A percentile compares a stretch with the other conserved stretches of the same genome.
These are phyloP conservation scores for Matsumyia berberina DNA, from an alignment of 2,888 invertebrate genomes.

Conservation along the genomic window DNA sequence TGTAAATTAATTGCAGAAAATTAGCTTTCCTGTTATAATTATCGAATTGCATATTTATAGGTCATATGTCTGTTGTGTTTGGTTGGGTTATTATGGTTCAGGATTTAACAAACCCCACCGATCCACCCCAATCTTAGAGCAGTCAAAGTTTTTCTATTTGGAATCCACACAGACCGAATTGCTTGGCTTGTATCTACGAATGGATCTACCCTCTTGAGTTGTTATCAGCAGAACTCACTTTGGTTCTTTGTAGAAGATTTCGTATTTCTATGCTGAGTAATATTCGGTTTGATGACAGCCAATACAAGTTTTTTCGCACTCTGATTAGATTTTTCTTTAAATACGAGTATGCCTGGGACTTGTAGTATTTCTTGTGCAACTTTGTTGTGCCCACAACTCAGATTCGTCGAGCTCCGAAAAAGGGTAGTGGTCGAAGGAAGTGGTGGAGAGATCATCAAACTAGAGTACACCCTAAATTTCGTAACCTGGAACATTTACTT, in stretches of 20 bases:
- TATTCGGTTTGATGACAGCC: slow-evolving; percentile 23
- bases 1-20: slow-evolving; percentile 41
- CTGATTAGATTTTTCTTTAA: no score
- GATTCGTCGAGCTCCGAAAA: no score
- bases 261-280: slow-evolving; percentile 8
- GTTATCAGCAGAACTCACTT: slow-evolving; percentile 43
- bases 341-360: no score
- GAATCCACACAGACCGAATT: slow-evolving; percentile 1
- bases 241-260: slow-evolving; percentile 10
- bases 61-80: slow-evolving; percentile 57
- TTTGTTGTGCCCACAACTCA: no score
- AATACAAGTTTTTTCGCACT: slow-evolving; percentile 5
- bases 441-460: no score
- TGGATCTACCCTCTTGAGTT: slow-evolving; percentile 50
- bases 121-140: slow-evolving; percentile 35
- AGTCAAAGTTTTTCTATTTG: slow-evolving; percentile 22
- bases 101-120: slow-evolving; percentile 30
- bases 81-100: slow-evolving; percentile 21
- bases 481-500: background rate
- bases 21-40: slow-evolving; percentile 59
- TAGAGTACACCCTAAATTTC: background rate
- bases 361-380: no score
- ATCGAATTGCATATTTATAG: slow-evolving; percentile 67
- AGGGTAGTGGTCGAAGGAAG: no score
- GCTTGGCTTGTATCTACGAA: slow-evolving; percentile 41